phyloP scores from a whole-genome alignment of 2,113 vertebrate species.

The Chaetodon trifascialis region DNA sequence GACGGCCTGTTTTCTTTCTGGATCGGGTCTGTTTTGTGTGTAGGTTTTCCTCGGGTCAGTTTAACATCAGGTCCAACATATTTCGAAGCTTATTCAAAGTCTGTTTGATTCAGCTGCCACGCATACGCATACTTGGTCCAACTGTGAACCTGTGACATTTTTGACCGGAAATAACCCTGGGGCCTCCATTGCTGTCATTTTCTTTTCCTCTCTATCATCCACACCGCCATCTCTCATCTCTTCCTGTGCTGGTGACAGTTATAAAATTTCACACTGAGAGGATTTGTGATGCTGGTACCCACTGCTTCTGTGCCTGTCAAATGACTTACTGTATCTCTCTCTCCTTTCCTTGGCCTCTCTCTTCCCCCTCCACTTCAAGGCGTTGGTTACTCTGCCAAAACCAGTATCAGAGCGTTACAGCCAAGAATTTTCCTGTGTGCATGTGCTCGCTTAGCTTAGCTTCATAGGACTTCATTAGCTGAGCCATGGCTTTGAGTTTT shows the following conservation, averaged over 20 bases:
- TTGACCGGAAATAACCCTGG: conserved; percentile 43
- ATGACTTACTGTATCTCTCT: conserved; percentile 55
- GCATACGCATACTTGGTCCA: conserved; percentile 31
- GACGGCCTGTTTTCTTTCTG: not conserved
- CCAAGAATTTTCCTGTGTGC: conserved; percentile 57
- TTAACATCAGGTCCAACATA: not conserved
- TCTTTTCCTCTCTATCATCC: conserved; percentile 56
- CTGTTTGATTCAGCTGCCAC: conserved; percentile 25
- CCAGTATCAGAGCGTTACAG: conserved; percentile 60
- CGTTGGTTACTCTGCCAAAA: conserved; percentile 59
- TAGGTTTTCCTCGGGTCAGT: not conserved
- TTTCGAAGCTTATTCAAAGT: conserved; percentile 18
- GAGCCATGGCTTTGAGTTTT: conserved; percentile 42
- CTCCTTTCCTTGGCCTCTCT: not conserved
- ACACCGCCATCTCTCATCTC: conserved; percentile 53
- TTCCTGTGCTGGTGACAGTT: conserved; percentile 59
- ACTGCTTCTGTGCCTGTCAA: conserved; percentile 70
- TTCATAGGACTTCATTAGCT: conserved; percentile 47
- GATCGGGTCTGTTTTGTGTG: not conserved
- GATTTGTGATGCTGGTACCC: conserved; percentile 72
- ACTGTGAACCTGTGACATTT: conserved; percentile 43
- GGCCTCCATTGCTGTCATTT: conserved; percentile 56
- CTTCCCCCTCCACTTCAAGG: conserved; percentile 27
- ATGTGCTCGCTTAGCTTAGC: conserved; percentile 35
- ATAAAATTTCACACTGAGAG: conserved; percentile 65